These are phyloP conservation scores for Galaxias olidus DNA, from an alignment of 2,797 vertebrate genomes.

Conservation along the genomic window DNA sequence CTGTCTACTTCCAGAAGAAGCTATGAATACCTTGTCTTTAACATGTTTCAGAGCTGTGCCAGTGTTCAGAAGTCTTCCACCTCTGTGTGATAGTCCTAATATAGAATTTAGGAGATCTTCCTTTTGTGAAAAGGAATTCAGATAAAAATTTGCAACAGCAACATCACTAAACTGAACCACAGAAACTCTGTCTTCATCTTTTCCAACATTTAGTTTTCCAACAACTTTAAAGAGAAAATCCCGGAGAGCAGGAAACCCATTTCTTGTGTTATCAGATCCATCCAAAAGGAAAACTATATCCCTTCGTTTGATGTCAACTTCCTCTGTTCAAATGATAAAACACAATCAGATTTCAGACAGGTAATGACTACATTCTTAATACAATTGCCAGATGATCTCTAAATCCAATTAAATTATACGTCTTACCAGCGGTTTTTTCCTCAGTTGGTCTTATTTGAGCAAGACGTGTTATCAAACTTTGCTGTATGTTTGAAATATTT, in stretches of 20 bases:
- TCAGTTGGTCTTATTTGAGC: conserved; percentile 37
- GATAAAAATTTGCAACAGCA: conserved; percentile 59
- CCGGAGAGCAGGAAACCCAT: conserved; percentile 56
- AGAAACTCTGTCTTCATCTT: conserved; percentile 57
- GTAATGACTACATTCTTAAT: too few relatives aligned
- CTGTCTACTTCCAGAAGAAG: conserved; percentile 56
- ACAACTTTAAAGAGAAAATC: conserved; percentile 60
- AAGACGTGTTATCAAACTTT: conserved; percentile 55
- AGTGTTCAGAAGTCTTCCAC: conserved; percentile 59
- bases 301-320: conserved; percentile 41
- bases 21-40: conserved; percentile 55
- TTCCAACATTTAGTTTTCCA: conserved; percentile 52
- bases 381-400: too few relatives aligned
- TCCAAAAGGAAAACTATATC: conserved; percentile 68
- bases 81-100: conserved; percentile 58
- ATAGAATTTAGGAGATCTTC: conserved; percentile 57
- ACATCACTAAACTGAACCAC: conserved; percentile 66
- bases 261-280: conserved; percentile 62
- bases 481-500: conserved; percentile 56
- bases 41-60: conserved; percentile 59
- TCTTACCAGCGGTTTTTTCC: conserved; percentile 56
- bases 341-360: background rate
- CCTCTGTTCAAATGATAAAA: conserved; percentile 27
- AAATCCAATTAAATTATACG: background rate
- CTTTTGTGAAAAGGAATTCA: conserved; percentile 65